Conservation (phyloP, 2,888 invertebrate genomes). For the Steinernema carpocapsae region DNA sequence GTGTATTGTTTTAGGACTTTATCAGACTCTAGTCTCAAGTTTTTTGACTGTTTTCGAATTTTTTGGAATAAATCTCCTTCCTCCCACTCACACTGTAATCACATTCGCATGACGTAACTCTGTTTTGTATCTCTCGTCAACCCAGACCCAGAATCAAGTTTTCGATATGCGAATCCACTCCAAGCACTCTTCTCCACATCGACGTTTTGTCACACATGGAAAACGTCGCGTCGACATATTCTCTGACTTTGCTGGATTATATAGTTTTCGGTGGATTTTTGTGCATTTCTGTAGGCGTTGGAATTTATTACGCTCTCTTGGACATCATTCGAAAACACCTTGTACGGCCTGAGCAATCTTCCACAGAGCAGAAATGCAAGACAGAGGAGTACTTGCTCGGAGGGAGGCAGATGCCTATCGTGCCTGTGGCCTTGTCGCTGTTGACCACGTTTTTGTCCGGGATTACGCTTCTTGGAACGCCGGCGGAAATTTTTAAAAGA, state of each 20-base stretch:
- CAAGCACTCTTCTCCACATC: background rate
- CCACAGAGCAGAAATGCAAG: conserved; percentile 1
- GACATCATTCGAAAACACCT: background rate
- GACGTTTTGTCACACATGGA: no score
- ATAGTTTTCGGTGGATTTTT: conserved; percentile 39
- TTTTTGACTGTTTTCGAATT: background rate
- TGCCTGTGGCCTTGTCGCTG: conserved; percentile 84
- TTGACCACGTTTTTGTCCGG: conserved; percentile 93
- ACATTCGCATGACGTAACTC: no score
- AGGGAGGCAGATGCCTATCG: conserved; percentile 78
- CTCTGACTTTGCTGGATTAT: conserved; percentile 36
- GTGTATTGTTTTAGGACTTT: background rate
- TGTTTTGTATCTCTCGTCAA: no score
- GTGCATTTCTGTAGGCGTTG: conserved; percentile 39
- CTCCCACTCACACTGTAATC: background rate
- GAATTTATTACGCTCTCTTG: conserved; percentile 41
- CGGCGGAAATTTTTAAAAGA: conserved; percentile 79
- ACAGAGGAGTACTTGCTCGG: conserved; percentile 82
- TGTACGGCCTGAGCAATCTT: background rate
- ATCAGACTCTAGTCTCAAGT: background rate
- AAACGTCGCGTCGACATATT: background rate
- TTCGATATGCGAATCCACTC: no score
- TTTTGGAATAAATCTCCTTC: background rate
- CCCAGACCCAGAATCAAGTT: no score
- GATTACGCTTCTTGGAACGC: conserved; percentile 82